Percentiles rank a stretch among this genome's conserved stretches.
Evolutionary conservation across 2,888 invertebrate genomes (phyloP).

Genomic region (Orgyia antiqua): DNA sequence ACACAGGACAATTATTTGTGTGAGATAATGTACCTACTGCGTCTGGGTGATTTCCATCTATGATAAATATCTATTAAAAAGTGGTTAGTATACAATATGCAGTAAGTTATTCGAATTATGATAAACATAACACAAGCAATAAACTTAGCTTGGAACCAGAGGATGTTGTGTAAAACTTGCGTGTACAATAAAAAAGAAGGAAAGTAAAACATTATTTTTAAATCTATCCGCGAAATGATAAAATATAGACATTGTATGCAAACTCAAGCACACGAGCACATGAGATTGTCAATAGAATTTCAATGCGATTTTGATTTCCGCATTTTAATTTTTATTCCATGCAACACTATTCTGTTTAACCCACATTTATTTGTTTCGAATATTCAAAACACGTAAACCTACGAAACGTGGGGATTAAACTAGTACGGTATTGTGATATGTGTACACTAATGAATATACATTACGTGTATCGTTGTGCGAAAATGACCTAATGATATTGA

Average conservation of each 20-base stretch:
- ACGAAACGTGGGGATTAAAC: conserved; percentile 8
- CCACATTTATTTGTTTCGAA: neutral
- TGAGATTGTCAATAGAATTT: conserved; percentile 1
- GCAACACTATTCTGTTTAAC: conserved; percentile 3
- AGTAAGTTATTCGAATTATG: too few species aligned
- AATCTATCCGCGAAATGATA: neutral
- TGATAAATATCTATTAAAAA: too few species aligned
- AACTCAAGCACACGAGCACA: neutral
- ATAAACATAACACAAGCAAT: too few species aligned
- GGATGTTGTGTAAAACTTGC: too few species aligned
- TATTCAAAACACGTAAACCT: conserved; percentile 7
- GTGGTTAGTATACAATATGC: too few species aligned
- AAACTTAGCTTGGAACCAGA: too few species aligned
- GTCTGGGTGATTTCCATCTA: too few species aligned
- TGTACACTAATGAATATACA: conserved; percentile 5
- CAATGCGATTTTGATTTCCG: conserved; percentile 6
- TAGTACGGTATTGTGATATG: conserved; percentile 6
- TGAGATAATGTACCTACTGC: too few species aligned
- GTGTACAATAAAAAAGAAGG: too few species aligned
- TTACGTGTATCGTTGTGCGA: conserved; percentile 1
- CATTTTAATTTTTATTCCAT: conserved; percentile 3
- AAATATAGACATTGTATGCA: neutral
- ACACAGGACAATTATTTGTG: too few species aligned
- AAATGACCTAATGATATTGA: conserved; percentile 14
- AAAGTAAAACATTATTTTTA: too few species aligned